A percentile compares a stretch with the other conserved stretches of the same genome.
Evolutionary conservation across 1,140 invertebrate genomes (phyloP).

Genomic region (Macrobrachium rosenbergii): DNA sequence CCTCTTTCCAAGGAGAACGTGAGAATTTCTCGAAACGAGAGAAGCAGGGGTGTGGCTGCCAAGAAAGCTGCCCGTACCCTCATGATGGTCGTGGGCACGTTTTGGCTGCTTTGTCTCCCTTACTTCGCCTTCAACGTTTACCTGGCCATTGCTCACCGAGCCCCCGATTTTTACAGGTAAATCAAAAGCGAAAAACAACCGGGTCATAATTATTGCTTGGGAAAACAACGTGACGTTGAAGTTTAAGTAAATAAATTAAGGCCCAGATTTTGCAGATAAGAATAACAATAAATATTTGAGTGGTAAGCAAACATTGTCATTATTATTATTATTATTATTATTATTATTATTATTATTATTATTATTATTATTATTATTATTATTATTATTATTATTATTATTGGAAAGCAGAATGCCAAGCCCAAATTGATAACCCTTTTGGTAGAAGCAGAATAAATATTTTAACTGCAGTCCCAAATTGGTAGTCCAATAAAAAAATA

Average conservation of each 20-base stretch:
- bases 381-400: too few species aligned
- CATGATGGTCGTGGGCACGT: background rate
- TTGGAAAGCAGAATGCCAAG: too few species aligned
- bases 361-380: background rate
- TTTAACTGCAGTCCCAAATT: too few species aligned
- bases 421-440: too few species aligned
- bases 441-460: too few species aligned
- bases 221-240: too few species aligned
- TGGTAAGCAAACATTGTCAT: background rate
- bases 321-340: background rate
- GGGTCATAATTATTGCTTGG: too few species aligned
- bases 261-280: background rate
- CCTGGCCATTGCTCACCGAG: background rate
- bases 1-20: background rate
- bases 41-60: background rate
- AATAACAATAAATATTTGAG: background rate
- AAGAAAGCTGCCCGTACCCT: conserved; percentile 7
- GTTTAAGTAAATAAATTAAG: too few species aligned
- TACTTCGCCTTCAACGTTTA: conserved; percentile 10
- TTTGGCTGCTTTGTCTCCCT: background rate
- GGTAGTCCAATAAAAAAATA: too few species aligned
- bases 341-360: background rate
- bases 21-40: too few species aligned
- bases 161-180: background rate
- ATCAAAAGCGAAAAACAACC: too few species aligned